A percentile compares a stretch with the other conserved stretches of the same genome.
phyloP scores from a whole-genome alignment of 2,113 vertebrate species.

The Tenrec ecaudatus region DNA sequence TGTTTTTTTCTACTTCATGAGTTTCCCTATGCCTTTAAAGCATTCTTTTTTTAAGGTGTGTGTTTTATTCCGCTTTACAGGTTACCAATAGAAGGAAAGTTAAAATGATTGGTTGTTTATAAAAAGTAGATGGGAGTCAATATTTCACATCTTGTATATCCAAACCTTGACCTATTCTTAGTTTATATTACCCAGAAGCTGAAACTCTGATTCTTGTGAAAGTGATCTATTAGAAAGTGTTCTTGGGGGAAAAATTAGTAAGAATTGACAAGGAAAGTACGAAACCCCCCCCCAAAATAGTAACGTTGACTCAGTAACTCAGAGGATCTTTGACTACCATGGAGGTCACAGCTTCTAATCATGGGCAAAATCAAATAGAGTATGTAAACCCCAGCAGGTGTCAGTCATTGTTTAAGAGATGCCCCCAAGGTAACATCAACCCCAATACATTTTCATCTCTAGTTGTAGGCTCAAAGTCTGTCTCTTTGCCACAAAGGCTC shows the following conservation, averaged over 20 bases:
- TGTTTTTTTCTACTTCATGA: background rate
- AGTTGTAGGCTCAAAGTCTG: background rate
- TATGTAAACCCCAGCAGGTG: background rate
- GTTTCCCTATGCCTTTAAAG: background rate
- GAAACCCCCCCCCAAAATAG: background rate
- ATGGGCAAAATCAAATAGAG: background rate
- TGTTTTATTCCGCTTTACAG: background rate
- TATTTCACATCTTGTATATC: background rate
- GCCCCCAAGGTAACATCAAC: background rate
- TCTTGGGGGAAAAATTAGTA: background rate
- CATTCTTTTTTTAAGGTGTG: background rate
- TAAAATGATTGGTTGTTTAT: conserved; percentile 39
- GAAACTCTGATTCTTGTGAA: background rate
- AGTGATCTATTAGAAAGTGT: background rate
- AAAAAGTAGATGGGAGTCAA: conserved; percentile 8
- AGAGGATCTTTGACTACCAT: background rate
- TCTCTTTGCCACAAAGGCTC: background rate
- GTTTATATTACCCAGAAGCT: background rate
- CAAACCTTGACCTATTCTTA: background rate
- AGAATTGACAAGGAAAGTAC: background rate
- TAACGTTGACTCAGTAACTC: background rate
- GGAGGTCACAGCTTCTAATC: background rate
- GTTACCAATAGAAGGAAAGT: background rate
- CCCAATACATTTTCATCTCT: background rate
- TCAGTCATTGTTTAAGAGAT: background rate